Evolutionary conservation across 2,888 invertebrate genomes (phyloP), one percentile per base, ranked within the genome.

Genomic region (Hyalella azteca): DNA sequence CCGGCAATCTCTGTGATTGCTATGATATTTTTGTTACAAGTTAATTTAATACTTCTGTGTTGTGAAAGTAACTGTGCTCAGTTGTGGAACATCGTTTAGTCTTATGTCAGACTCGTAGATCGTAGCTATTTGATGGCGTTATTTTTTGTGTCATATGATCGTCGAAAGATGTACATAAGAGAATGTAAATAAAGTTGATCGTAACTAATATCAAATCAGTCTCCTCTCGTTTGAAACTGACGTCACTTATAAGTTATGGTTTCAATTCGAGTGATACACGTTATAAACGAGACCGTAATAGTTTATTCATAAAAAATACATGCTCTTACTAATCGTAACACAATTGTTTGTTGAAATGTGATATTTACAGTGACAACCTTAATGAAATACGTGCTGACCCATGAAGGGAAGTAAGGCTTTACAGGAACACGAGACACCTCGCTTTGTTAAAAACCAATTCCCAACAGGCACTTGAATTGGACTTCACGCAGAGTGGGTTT

Each of bases 401-500:
- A 36, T 66, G 15, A 29, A 26, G 66, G 5, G 36, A 66, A 19
- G 36, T 66, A 66, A 66, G 66, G 66, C 66, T 39, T 36, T 19
- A 66, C 45, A 15, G 36, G 36, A n/a, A 66, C 66, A 36, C 66
- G 39, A 36, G 29, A 22, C 11, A 36, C 19, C 5, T 66, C 66
- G 36, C 13, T 36, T 66, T 36, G 32, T 36, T 36, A 36, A 29
- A 22, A 19, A 36, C 66, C 66, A 32, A 66, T 32, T 66, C 66
- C 22, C 19, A n/a, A 66, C 66, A 66, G 66, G 66, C 66, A 66
- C 66, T 66, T 66, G 36, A 66, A 66, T 66, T 66, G 66, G 66
- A 66, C 36, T 36, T 36, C 7, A 66, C 13, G 4, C 66, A 15
- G 1, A 36, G 36, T 32, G 32, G 11, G n/a, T 22, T 45, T 45